phyloP scores from a whole-genome alignment of 2,113 vertebrate species.

The Pycnonotus jocosus region DNA sequence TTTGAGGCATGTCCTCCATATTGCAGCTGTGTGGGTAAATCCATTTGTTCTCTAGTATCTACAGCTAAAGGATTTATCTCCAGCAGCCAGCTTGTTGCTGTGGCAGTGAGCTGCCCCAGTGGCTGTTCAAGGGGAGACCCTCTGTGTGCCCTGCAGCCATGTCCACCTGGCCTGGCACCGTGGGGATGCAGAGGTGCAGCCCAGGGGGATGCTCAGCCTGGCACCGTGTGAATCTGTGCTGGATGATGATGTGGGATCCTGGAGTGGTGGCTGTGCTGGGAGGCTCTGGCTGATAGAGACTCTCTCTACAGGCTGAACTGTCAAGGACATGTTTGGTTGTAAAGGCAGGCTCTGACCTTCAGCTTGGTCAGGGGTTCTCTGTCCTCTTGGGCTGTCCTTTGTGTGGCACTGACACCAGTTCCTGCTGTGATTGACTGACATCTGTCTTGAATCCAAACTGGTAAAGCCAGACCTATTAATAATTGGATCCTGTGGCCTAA shows the following conservation, averaged over 20 bases:
- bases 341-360: neutral
- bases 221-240: neutral
- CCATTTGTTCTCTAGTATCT: neutral
- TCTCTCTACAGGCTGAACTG: neutral
- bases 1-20: neutral
- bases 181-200: neutral
- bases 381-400: neutral
- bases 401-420: neutral
- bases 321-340: neutral
- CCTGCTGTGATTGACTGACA: neutral
- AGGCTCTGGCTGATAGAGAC: neutral
- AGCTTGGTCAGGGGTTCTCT: neutral
- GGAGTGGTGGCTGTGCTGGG: accelerated
- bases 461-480: neutral
- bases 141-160: accelerated
- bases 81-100: neutral
- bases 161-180: accelerated
- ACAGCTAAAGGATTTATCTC: neutral
- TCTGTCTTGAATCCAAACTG: neutral
- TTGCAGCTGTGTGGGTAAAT: neutral
- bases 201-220: neutral
- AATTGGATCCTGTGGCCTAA: neutral
- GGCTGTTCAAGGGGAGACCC: neutral
- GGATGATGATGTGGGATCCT: neutral
- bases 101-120: neutral